Conservation (phyloP, 30 jellyfish, hydroid and myxozoan genomes). For the Turritopsis dohrnii region DNA sequence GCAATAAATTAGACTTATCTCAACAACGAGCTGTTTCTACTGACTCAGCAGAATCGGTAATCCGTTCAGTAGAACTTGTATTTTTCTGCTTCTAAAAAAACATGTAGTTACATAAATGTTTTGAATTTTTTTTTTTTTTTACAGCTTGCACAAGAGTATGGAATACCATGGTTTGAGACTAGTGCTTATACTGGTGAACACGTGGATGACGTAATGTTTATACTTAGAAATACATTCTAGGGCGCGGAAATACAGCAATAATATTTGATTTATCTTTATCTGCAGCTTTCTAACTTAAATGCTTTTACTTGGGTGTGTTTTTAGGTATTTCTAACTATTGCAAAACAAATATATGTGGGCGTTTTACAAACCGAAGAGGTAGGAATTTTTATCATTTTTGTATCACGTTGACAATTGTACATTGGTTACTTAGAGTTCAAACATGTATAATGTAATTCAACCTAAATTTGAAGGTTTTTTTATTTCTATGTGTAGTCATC, state of each 20-base stretch:
- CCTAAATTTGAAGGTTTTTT: no score
- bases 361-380: slow-evolving; percentile 72
- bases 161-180: slow-evolving; percentile 91
- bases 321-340: slow-evolving; percentile 65
- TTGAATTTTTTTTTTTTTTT: neutral
- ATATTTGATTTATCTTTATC: no score
- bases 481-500: no score
- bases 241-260: neutral
- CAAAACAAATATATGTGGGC: slow-evolving; percentile 49
- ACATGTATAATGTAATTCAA: no score
- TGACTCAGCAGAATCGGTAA: slow-evolving; percentile 79
- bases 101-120: neutral
- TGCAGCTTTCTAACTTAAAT: no score
- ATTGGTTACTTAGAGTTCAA: neutral
- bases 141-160: slow-evolving; percentile 78
- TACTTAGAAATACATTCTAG: neutral
- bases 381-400: neutral
- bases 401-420: neutral
- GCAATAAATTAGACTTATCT: slow-evolving; percentile 85
- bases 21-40: slow-evolving; percentile 70
- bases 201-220: slow-evolving; percentile 73
- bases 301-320: neutral
- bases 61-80: neutral
- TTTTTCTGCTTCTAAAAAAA: neutral
- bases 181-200: slow-evolving; percentile 87